Conservation (phyloP, 2,888 invertebrate species). For the Calameuta pallipes region DNA sequence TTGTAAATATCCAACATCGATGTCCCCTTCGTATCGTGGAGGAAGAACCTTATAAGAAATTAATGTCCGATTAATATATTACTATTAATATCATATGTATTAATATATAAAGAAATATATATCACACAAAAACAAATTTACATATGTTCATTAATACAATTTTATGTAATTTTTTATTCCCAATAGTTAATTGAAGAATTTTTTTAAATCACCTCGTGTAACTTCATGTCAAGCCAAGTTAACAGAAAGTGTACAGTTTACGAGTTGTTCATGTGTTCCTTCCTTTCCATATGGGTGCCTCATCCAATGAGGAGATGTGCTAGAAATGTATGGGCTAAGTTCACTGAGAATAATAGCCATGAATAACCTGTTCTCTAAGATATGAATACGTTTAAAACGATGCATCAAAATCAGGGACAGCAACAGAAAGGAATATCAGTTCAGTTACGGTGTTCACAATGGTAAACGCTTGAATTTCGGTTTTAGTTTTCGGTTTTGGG, state of each 20-base stretch:
- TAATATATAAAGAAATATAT: constrained; percentile 38
- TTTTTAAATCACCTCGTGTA: neutral
- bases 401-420: too few species aligned
- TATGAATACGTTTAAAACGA: neutral
- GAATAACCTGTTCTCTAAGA: neutral
- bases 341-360: neutral
- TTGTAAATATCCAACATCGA: constrained; percentile 59
- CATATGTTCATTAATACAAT: neutral
- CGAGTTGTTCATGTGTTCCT: neutral
- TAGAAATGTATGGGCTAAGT: neutral
- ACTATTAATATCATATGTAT: constrained; percentile 39
- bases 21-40: constrained; percentile 2
- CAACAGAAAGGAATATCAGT: too few species aligned
- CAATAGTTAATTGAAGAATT: neutral
- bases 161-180: neutral
- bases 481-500: too few species aligned
- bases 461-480: too few species aligned
- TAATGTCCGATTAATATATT: constrained; percentile 46
- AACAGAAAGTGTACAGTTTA: neutral
- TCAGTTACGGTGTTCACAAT: too few species aligned
- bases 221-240: too few species aligned
- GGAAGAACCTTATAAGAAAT: constrained; percentile 25
- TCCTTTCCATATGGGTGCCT: too few species aligned
- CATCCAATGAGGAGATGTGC: too few species aligned
- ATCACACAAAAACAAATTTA: constrained; percentile 28